phyloP scores from a whole-genome alignment of 1,140 invertebrate genomes.

The Trachymyrmex cornetzi region DNA sequence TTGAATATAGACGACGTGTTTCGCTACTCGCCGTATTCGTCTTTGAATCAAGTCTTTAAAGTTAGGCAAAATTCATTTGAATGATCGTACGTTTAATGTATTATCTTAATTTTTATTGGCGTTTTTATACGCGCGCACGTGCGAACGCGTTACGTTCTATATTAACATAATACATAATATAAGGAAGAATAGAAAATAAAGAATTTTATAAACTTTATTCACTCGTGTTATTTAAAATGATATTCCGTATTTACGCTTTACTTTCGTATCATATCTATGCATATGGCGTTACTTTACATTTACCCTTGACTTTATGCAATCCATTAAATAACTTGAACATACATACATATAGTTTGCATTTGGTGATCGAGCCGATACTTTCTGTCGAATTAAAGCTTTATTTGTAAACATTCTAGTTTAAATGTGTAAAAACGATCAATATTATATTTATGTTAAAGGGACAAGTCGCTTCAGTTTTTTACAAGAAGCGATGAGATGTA shows the following conservation, averaged over 20 bases:
- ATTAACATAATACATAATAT: conserved; percentile 73
- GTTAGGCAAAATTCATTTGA: conserved; percentile 84
- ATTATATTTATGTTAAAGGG: not conserved
- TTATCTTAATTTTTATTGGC: conserved; percentile 58
- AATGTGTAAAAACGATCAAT: not conserved
- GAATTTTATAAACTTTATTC: conserved; percentile 70
- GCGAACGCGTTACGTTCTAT: conserved; percentile 40
- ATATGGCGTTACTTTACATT: not conserved
- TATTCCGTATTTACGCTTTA: not conserved
- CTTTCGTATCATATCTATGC: not conserved
- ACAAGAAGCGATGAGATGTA: not conserved
- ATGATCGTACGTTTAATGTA: conserved; percentile 68
- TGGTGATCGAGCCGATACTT: not conserved
- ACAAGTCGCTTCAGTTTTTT: not conserved
- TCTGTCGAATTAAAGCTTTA: not conserved
- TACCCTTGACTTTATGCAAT: conserved; percentile 5
- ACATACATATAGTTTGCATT: not conserved
- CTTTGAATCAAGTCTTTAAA: conserved; percentile 88
- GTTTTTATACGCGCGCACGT: conserved; percentile 45
- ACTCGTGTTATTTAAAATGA: not conserved
- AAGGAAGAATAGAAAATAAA: conserved; percentile 72
- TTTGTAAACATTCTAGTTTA: not conserved
- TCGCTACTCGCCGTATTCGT: conserved; percentile 88
- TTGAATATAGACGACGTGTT: conserved; percentile 89
- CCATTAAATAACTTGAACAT: too few relatives aligned